Evolutionary conservation across 2,113 vertebrate genomes (phyloP).

Genomic region (Cranoglanis bouderius): DNA sequence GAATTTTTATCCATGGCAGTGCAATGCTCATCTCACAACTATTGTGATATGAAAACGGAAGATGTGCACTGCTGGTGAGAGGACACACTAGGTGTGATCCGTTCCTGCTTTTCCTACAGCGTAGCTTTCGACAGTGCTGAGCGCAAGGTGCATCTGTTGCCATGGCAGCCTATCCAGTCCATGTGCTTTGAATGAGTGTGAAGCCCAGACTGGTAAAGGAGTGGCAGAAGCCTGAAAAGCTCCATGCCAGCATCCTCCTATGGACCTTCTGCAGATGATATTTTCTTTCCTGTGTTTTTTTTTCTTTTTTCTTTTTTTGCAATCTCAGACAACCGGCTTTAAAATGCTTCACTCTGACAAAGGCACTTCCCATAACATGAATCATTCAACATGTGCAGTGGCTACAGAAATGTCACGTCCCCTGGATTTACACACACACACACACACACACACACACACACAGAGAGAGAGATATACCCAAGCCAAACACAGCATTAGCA

Average conservation of each 20-base stretch:
- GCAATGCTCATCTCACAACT: neutral
- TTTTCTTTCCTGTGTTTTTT: slow-evolving; percentile 14
- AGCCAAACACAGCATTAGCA: slow-evolving; percentile 22
- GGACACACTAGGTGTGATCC: slow-evolving; percentile 31
- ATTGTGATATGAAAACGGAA: neutral
- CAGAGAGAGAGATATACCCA: slow-evolving; percentile 22
- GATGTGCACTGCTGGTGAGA: neutral
- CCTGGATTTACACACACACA: slow-evolving; percentile 53
- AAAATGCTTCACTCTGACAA: slow-evolving; percentile 63
- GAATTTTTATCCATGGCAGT: neutral
- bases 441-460: slow-evolving; percentile 7
- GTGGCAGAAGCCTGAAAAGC: slow-evolving; percentile 38
- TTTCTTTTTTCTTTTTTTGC: neutral
- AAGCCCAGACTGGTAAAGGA: slow-evolving; percentile 62
- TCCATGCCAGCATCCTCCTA: slow-evolving; percentile 22
- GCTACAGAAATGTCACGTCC: slow-evolving; percentile 75
- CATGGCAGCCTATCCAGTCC: slow-evolving; percentile 73
- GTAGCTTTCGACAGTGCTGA: slow-evolving; percentile 59
- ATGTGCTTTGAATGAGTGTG: slow-evolving; percentile 70
- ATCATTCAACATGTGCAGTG: slow-evolving; percentile 75
- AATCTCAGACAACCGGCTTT: slow-evolving; percentile 39
- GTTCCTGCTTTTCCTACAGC: slow-evolving; percentile 52
- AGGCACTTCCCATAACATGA: slow-evolving; percentile 72
- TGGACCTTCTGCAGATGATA: slow-evolving; percentile 40
- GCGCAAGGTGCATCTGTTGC: slow-evolving; percentile 75